Conservation (phyloP, 1,140 invertebrate genomes). For the Callitettix versicolor region DNA sequence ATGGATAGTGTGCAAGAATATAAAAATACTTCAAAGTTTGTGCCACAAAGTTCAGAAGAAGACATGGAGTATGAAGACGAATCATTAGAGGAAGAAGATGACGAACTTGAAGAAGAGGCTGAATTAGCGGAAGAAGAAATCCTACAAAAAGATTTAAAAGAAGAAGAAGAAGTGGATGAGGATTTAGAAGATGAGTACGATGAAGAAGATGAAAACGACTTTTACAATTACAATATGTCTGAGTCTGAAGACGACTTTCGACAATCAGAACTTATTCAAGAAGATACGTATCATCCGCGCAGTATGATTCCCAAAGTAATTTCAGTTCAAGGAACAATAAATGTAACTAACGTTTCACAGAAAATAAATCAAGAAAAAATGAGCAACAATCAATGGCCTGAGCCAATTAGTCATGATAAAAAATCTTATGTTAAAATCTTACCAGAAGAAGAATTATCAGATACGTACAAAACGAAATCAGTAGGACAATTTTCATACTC, state of each 20-base stretch:
- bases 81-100: conserved; percentile 14
- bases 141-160: conserved; percentile 32
- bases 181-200: conserved; percentile 14
- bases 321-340: neutral
- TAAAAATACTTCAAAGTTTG: neutral
- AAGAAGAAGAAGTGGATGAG: conserved; percentile 27
- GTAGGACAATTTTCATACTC: too few species aligned
- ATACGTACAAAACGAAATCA: neutral
- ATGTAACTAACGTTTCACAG: neutral
- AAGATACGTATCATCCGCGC: conserved; percentile 24
- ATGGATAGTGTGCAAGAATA: conserved; percentile 11
- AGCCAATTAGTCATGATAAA: too few species aligned
- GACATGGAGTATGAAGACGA: conserved; percentile 12
- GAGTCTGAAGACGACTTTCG: conserved; percentile 13
- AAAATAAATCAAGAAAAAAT: too few species aligned
- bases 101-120: conserved; percentile 20
- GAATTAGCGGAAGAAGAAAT: conserved; percentile 35
- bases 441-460: neutral
- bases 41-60: conserved; percentile 6
- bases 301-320: neutral
- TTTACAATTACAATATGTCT: conserved; percentile 16
- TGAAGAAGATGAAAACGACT: conserved; percentile 15
- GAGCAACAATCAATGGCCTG: too few species aligned
- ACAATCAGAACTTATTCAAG: conserved; percentile 17
- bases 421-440: neutral